These are phyloP conservation scores for Apostichopus japonicus DNA, from an alignment of 35 echinoderm and acorn worm genomes.

Conservation along the genomic window DNA sequence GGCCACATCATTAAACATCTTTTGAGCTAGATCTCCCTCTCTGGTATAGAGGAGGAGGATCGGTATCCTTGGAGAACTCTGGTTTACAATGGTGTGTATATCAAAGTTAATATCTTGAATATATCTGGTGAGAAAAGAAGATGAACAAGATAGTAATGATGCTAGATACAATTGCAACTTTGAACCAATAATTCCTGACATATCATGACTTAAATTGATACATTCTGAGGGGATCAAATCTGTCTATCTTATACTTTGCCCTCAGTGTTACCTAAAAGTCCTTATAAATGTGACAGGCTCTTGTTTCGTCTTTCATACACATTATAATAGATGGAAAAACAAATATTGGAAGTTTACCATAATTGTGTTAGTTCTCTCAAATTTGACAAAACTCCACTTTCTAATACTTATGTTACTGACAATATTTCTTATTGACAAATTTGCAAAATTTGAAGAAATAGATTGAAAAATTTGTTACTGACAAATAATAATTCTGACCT, in stretches of 20 bases:
- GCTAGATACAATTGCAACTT: slow-evolving; percentile 7
- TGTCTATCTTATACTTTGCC: too few relatives aligned
- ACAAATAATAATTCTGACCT: slow-evolving; percentile 66
- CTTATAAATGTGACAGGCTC: too few relatives aligned
- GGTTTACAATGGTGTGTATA: slow-evolving; percentile 57
- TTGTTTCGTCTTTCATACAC: too few relatives aligned
- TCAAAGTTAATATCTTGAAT: slow-evolving; percentile 77
- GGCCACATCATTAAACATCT: slow-evolving; percentile 84
- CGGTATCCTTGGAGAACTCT: slow-evolving; percentile 75
- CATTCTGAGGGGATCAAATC: not conserved
- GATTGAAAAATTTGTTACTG: not conserved
- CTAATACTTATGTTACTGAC: too few relatives aligned
- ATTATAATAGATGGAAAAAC: too few relatives aligned
- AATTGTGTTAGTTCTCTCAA: too few relatives aligned
- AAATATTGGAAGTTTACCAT: too few relatives aligned
- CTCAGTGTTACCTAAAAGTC: too few relatives aligned
- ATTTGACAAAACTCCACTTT: too few relatives aligned
- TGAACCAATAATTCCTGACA: not conserved
- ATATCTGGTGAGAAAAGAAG: slow-evolving; percentile 45
- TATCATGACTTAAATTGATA: not conserved
- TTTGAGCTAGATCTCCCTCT: slow-evolving; percentile 85
- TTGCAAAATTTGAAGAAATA: too few relatives aligned
- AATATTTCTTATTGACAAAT: too few relatives aligned
- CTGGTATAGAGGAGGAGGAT: slow-evolving; percentile 85
- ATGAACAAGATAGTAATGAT: not conserved